Percentiles rank a stretch among this genome's conserved stretches.
Conservation (phyloP, 2,888 invertebrate genomes). For the Blastobasis lacticolella region DNA sequence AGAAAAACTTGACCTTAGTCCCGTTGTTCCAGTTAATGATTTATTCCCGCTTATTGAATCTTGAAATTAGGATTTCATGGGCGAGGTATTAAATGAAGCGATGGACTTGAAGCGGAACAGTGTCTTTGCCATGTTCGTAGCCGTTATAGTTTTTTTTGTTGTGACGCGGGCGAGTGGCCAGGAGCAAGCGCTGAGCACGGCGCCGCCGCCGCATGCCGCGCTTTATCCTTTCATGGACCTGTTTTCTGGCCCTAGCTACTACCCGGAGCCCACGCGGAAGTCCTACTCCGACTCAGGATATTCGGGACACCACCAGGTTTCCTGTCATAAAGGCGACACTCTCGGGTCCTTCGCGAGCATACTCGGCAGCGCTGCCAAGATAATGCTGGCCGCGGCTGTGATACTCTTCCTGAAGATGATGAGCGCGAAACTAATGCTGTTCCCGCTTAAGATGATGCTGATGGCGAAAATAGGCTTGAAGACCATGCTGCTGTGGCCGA, state of each 20-base stretch:
- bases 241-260: constrained; percentile 52
- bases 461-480: constrained; percentile 60
- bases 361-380: constrained; percentile 61
- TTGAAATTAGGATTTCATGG: constrained; percentile 61
- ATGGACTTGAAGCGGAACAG: constrained; percentile 53
- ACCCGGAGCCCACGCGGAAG: constrained; percentile 51
- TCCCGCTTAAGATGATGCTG: constrained; percentile 51
- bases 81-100: constrained; percentile 57
- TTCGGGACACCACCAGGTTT: constrained; percentile 26
- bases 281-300: constrained; percentile 43
- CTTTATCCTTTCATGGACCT: constrained; percentile 52
- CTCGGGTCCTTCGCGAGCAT: constrained; percentile 56
- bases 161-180: constrained; percentile 38
- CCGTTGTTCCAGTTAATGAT: constrained; percentile 43
- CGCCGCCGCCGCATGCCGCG: constrained; percentile 32
- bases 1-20: constrained; percentile 27
- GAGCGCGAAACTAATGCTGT: constrained; percentile 52
- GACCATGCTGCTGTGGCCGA: constrained; percentile 58
- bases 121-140: constrained; percentile 54
- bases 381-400: constrained; percentile 57
- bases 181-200: constrained; percentile 48
- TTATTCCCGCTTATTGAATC: constrained; percentile 46
- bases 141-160: constrained; percentile 45
- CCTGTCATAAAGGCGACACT: constrained; percentile 53
- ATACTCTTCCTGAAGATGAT: constrained; percentile 56